Conservation (phyloP, 2,888 invertebrate genomes). For the Plebejus anna region DNA sequence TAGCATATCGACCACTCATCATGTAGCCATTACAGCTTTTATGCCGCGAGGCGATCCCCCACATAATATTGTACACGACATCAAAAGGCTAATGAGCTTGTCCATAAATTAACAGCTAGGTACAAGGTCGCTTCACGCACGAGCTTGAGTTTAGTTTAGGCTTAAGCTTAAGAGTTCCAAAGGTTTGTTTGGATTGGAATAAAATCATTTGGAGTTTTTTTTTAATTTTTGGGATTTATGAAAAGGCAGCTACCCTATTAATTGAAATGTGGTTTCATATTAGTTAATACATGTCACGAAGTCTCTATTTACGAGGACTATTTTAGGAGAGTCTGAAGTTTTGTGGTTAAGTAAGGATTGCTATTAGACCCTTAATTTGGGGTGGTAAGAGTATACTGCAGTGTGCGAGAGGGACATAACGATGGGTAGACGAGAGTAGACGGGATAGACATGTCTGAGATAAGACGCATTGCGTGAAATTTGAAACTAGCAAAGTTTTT, state of each 20-base stretch:
- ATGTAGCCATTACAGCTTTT: not conserved
- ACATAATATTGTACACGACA: not conserved
- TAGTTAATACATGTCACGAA: not conserved
- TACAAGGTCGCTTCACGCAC: not conserved
- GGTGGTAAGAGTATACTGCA: slow-evolving; percentile 2
- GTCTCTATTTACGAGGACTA: not conserved
- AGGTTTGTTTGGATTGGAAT: too few relatives aligned
- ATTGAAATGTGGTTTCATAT: too few relatives aligned
- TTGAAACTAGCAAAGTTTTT: not conserved
- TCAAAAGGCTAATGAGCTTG: not conserved
- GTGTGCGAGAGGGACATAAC: not conserved
- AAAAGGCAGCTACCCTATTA: too few relatives aligned
- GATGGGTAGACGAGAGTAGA: not conserved
- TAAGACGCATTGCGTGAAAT: not conserved
- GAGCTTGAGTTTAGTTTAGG: not conserved
- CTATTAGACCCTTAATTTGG: not conserved
- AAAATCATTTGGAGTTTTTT: too few relatives aligned
- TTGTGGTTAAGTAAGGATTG: not conserved
- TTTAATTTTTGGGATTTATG: too few relatives aligned
- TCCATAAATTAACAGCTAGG: slow-evolving; percentile 2
- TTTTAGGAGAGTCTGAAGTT: not conserved
- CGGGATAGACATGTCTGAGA: slow-evolving; percentile 7
- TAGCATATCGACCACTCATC: not conserved
- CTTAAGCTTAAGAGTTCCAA: too few relatives aligned
- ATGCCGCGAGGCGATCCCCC: not conserved